Base-by-base conservation (phyloP, 2,113 vertebrate genomes). In the Alces alces region DNA sequence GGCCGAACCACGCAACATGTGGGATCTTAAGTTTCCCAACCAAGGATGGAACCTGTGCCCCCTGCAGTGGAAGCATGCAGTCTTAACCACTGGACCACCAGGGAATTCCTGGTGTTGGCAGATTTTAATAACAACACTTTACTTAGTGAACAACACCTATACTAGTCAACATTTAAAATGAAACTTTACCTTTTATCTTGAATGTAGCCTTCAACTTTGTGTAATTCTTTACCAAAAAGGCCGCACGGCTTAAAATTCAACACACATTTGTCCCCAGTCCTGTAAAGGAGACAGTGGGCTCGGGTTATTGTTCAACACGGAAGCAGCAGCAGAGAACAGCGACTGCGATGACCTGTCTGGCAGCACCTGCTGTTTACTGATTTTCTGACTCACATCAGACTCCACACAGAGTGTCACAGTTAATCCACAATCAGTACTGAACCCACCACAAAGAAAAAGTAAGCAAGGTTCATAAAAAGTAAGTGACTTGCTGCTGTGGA, bases 131-230 rank as follows among this genome's bases (percentile, higher is more conserved):
- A 4, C 17, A 17, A 70, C 7, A 45, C 80, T 86, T 85, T 89
- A 87, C n/a, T 76, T 82, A 55, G 13, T 33, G 23, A 84, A 73
- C 0, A 7, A 17, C 13, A 86, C 16, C 25, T 60, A 28, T 23
- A 86, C 5, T n/a, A 93, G 0, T 82, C 30, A 95, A 86, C 6
- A 78, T 33, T 57, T 61, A 73, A 91, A 96, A 90, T 11, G 27
- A 66, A 79, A 64, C 92, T 47, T 95, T 99, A 99, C 99, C 99
- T 99, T 99, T 99, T 99, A 98, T 99, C 99, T 94, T 99, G 99
- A 98, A 99, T 99, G 98, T 99, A 99, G 95, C 99, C 99, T 98
- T 99, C 99, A 43, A 99, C 99, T 99, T 99, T 99, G 98, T 99
- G 99, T 83, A 99, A 98, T 97, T 99, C 99, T 97, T 99, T 99